A percentile compares a stretch with the other conserved stretches of the same genome.
These are phyloP conservation scores for Psettodes erumei DNA, from an alignment of 2,113 vertebrate species.

Conservation along the genomic window DNA sequence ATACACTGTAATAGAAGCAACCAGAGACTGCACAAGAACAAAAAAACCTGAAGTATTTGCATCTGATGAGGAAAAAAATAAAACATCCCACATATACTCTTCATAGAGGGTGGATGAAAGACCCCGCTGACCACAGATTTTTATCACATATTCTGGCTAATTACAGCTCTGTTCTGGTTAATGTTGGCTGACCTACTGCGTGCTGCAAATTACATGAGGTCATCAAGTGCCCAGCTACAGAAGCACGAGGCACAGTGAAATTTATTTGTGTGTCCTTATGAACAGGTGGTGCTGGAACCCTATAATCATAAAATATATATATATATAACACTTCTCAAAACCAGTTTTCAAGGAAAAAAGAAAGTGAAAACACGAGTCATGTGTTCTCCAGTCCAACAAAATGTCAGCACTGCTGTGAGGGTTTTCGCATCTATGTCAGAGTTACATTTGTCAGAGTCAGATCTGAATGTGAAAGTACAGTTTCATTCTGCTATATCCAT, in stretches of 20 bases:
- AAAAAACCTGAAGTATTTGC: background rate
- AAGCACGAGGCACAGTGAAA: background rate
- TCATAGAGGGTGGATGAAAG: slow-evolving; percentile 2
- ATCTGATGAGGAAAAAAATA: background rate
- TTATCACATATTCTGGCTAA: slow-evolving; percentile 53
- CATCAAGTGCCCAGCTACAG: background rate
- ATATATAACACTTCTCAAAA: background rate
- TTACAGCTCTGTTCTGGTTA: slow-evolving; percentile 53
- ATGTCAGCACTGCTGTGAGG: background rate
- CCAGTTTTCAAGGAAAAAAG: background rate
- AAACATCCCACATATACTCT: background rate
- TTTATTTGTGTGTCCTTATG: background rate
- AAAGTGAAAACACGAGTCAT: background rate
- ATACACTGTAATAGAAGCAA: background rate
- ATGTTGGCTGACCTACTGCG: slow-evolving; percentile 40
- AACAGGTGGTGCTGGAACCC: slow-evolving; percentile 4
- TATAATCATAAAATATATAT: background rate
- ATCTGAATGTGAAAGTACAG: background rate
- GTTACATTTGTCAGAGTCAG: no score
- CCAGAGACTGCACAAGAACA: slow-evolving; percentile 1
- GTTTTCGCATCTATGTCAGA: background rate
- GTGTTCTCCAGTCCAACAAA: no score
- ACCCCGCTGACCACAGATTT: slow-evolving; percentile 37
- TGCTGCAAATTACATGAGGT: slow-evolving; percentile 19
- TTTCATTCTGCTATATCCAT: background rate